phyloP scores from a whole-genome alignment of 2,888 invertebrate genomes.

The Geotrupes spiniger region DNA sequence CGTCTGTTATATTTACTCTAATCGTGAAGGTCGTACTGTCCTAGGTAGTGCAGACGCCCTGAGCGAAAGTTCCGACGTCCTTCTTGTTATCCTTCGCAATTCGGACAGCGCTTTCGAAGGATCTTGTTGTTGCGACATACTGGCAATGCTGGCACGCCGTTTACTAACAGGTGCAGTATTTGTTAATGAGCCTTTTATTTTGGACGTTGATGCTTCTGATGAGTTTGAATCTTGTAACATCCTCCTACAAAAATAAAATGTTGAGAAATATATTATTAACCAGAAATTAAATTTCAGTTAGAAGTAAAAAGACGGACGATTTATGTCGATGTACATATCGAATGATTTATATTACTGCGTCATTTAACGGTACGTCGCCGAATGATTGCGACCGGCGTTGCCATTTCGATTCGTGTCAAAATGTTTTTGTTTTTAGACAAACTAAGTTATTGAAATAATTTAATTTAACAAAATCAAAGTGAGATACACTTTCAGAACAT shows the following conservation, averaged over 20 bases:
- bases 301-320: neutral
- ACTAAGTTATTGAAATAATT: too few relatives aligned
- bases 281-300: neutral
- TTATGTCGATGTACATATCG: too few relatives aligned
- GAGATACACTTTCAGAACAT: too few relatives aligned
- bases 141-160: slow-evolving; percentile 56
- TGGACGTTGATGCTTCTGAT: slow-evolving; percentile 26
- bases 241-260: slow-evolving; percentile 33
- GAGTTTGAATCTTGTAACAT: slow-evolving; percentile 42
- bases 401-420: too few relatives aligned
- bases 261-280: slow-evolving; percentile 1
- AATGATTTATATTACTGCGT: too few relatives aligned
- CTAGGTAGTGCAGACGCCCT: slow-evolving; percentile 38
- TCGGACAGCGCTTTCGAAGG: slow-evolving; percentile 19
- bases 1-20: slow-evolving; percentile 41
- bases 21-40: slow-evolving; percentile 48
- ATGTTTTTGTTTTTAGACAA: too few relatives aligned
- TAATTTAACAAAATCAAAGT: too few relatives aligned
- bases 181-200: slow-evolving; percentile 14
- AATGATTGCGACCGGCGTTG: too few relatives aligned
- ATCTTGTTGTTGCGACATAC: slow-evolving; percentile 50
- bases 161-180: slow-evolving; percentile 23
- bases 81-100: slow-evolving; percentile 37
- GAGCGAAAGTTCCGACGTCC: slow-evolving; percentile 43
- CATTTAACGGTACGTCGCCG: too few relatives aligned